Evolutionary conservation across 2,888 invertebrate species (phyloP).

Genomic region (Norana najaformis): DNA sequence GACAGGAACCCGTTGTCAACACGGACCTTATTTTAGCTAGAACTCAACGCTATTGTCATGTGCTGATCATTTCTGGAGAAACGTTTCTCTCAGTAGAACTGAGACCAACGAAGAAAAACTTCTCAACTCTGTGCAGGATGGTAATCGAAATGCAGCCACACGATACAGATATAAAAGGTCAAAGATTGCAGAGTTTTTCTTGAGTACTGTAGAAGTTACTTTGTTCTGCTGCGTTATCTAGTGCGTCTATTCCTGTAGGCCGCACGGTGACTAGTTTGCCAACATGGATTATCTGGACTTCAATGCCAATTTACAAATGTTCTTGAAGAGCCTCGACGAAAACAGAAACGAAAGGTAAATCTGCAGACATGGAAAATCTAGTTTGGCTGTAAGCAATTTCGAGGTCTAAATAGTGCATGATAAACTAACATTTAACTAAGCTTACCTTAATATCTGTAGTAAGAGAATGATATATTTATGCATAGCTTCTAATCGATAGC

Average conservation of each 20-base stretch:
- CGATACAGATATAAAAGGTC: not conserved
- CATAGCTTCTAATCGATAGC: no score
- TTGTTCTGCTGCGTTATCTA: not conserved
- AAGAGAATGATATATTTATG: no score
- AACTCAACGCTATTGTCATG: not conserved
- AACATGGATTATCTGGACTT: not conserved
- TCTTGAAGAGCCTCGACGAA: not conserved
- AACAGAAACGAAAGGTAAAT: not conserved
- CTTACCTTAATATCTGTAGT: no score
- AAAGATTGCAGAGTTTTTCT: not conserved
- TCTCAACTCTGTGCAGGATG: no score
- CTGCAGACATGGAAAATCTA: not conserved
- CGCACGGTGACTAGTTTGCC: not conserved
- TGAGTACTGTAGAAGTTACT: not conserved
- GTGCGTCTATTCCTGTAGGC: no score
- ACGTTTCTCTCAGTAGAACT: no score
- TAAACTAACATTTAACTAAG: no score
- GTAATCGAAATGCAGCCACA: not conserved
- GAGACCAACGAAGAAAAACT: no score
- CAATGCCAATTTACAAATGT: not conserved
- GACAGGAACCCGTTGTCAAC: not conserved
- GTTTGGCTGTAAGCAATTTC: no score
- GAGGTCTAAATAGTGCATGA: not conserved
- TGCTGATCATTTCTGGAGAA: not conserved
- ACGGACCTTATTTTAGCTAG: not conserved